These are phyloP conservation scores for Anastrepha obliqua DNA, from an alignment of 1,140 invertebrate species.

Conservation along the genomic window DNA sequence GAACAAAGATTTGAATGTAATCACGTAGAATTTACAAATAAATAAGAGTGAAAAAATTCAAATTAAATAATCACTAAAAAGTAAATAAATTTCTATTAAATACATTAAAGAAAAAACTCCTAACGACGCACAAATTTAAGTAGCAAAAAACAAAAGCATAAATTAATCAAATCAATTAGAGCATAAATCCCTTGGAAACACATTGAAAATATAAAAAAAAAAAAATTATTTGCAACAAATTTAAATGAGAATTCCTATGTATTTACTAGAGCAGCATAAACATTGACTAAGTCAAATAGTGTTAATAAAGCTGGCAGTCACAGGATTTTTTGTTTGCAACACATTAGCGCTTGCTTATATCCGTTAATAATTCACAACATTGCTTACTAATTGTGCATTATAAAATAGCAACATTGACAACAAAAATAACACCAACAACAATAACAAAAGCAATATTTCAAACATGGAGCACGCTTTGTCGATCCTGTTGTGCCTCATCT, in stretches of 20 bases:
- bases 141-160: too few species aligned
- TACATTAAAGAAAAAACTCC: background rate
- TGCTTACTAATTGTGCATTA: background rate
- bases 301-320: background rate
- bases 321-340: background rate
- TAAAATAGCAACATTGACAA: background rate
- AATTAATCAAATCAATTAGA: too few species aligned
- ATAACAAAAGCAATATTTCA: background rate
- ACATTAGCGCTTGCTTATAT: background rate
- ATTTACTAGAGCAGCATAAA: too few species aligned
- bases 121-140: too few species aligned
- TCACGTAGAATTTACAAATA: too few species aligned
- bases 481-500: slow-evolving; percentile 58
- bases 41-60: too few species aligned
- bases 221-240: background rate
- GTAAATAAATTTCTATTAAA: background rate
- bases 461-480: slow-evolving; percentile 35
- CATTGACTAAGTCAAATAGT: too few species aligned
- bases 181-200: too few species aligned
- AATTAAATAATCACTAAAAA: too few species aligned
- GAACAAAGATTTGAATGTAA: too few species aligned
- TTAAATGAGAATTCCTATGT: background rate
- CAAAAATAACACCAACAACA: background rate
- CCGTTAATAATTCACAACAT: background rate
- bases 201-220: too few species aligned